Evolutionary conservation across 1,140 invertebrate species (phyloP), one percentile per base, ranked within the genome.

Genomic region (Ceratina australensis): DNA sequence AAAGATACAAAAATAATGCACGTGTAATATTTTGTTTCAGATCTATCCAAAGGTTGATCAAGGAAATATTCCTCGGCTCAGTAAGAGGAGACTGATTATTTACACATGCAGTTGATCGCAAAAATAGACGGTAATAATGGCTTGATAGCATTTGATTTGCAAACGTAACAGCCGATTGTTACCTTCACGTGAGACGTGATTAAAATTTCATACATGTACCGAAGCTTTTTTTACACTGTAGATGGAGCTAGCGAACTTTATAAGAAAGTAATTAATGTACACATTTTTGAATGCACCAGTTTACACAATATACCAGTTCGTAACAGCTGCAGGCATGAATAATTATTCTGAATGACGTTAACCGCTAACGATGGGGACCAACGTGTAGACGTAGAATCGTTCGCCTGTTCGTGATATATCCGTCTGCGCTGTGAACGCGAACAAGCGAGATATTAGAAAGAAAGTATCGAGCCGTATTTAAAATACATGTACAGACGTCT

Each of bases 1-100:
- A 33, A 3, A 33, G 33, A 33, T 33, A 33, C 33, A n/a, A n/a
- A n/a, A n/a, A n/a, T n/a, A n/a, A n/a, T n/a, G n/a, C n/a, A n/a
- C n/a, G n/a, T n/a, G n/a, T n/a, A 42, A 42, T 61, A 47, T 54
- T 63, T 54, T 71, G 67, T 77, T 77, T 26, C 74, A 77, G 74
- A 22, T 77, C 50, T 20, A 50, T 26, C 20, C 18, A 18, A 5
- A 7, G 10, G 1, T 28, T n/a, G 15, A 7, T 22, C 15, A 16
- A 33, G 18, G 16, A 18, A 49, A 22, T 60, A 72, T 15, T 33
- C 12, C n/a, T 8, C 63, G 18, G 67, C 5, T 10, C 28, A 10
- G 4, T 24, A 33, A 72, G 24, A 28, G 12, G 33, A 42, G 33
- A 42, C 33, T 42, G 26, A 26, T 24, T 59, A 47, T 24, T 49